Percentiles rank a stretch among this genome's conserved stretches.
Conservation (phyloP, 2,888 invertebrate genomes). For the Microctonus aethiopoides region DNA sequence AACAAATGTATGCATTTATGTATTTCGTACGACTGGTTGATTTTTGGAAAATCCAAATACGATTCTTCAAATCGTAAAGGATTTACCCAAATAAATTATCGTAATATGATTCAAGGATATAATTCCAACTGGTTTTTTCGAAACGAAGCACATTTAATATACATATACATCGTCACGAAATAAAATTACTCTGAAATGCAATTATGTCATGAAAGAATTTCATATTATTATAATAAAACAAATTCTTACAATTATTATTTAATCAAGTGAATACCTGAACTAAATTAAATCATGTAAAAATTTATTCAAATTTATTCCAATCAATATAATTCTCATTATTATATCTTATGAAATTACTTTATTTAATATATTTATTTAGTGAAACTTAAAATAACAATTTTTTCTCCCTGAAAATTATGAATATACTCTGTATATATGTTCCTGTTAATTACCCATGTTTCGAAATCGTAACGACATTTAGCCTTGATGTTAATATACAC, state of each 20-base stretch:
- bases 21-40: background rate
- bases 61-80: background rate
- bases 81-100: background rate
- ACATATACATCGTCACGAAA: too few species aligned
- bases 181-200: too few species aligned
- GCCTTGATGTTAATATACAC: background rate
- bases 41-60: background rate
- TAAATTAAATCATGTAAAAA: background rate
- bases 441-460: background rate
- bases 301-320: background rate
- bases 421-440: background rate
- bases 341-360: background rate
- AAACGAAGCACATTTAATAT: too few species aligned
- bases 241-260: background rate
- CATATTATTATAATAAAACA: too few species aligned
- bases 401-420: background rate
- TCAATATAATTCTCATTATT: background rate
- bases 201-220: too few species aligned
- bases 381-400: background rate
- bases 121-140: background rate
- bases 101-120: background rate
- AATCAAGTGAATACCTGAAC: background rate
- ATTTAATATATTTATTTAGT: background rate
- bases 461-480: background rate
- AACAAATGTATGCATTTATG: background rate